These are phyloP conservation scores for Tridacna crocea DNA, from an alignment of 2,888 invertebrate species.

Conservation along the genomic window DNA sequence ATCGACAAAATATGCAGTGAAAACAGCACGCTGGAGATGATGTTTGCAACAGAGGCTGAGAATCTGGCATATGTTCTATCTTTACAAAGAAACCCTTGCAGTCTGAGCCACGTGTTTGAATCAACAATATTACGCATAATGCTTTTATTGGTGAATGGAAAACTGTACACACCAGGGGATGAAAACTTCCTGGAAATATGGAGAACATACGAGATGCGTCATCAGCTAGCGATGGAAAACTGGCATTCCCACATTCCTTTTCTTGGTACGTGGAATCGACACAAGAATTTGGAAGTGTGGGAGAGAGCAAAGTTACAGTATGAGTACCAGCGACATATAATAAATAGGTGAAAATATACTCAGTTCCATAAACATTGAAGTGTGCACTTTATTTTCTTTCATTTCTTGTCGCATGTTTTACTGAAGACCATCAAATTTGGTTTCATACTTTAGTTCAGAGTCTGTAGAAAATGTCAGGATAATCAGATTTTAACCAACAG, in stretches of 20 bases:
- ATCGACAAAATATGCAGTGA: conserved; percentile 67
- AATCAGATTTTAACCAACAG: too few species aligned
- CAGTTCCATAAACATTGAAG: too few species aligned
- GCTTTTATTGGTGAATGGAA: conserved; percentile 70
- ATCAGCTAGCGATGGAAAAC: conserved; percentile 40
- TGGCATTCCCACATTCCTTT: conserved; percentile 32
- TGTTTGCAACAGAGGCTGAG: conserved; percentile 67
- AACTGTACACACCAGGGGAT: conserved; percentile 67
- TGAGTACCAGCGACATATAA: conserved; percentile 67
- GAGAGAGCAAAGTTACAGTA: conserved; percentile 63
- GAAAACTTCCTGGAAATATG: conserved; percentile 68
- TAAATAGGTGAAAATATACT: conserved; percentile 68
- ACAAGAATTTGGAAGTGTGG: conserved; percentile 45
- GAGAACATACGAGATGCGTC: conserved; percentile 63
- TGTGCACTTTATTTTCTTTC: too few species aligned
- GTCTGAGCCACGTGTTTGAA: conserved; percentile 64
- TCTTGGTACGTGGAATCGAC: conserved; percentile 19
- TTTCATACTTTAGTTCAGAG: too few species aligned
- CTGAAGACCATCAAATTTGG: too few species aligned
- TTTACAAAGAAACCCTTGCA: conserved; percentile 58
- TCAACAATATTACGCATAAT: conserved; percentile 72
- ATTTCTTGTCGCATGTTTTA: too few species aligned
- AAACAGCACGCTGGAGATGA: conserved; percentile 62
- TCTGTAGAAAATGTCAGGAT: too few species aligned
- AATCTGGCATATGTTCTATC: conserved; percentile 63